A percentile compares a stretch with the other conserved stretches of the same genome.
Evolutionary conservation across 2,888 invertebrate species (phyloP).

Genomic region (Conus canariensis): DNA sequence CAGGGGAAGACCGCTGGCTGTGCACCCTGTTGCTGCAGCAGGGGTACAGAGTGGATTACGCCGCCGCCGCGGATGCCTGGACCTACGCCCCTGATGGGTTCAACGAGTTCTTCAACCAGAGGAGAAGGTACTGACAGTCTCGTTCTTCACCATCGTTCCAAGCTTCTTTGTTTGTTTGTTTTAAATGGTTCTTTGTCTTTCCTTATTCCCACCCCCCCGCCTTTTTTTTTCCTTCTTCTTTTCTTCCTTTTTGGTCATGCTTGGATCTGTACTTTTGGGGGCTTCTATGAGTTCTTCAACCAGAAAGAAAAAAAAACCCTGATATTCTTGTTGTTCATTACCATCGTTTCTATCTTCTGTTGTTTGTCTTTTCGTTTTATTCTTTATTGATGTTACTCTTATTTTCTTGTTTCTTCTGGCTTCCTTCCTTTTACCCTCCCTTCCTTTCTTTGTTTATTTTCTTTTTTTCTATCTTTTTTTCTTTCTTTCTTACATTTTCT

Average conservation of each 20-base stretch:
- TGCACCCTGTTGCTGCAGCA: constrained; percentile 72
- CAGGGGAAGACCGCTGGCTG: constrained; percentile 76
- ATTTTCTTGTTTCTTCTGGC: too few relatives aligned
- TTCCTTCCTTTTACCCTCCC: too few relatives aligned
- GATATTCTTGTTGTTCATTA: too few relatives aligned
- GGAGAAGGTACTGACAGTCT: constrained; percentile 48
- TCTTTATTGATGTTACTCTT: too few relatives aligned
- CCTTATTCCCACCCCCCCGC: neutral
- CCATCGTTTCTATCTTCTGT: too few relatives aligned
- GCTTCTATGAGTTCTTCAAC: too few relatives aligned
- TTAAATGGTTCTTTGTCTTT: neutral
- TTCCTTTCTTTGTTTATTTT: too few relatives aligned
- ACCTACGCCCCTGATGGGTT: constrained; percentile 72
- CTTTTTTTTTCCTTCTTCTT: neutral
- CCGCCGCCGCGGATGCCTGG: constrained; percentile 71
- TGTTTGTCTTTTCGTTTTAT: too few relatives aligned
- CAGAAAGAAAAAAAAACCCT: too few relatives aligned
- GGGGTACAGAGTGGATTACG: constrained; percentile 73
- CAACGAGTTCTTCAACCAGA: constrained; percentile 72
- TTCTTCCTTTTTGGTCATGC: neutral
- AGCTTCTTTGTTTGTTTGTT: too few relatives aligned
- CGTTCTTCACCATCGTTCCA: neutral
- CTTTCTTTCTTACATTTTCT: too few relatives aligned
- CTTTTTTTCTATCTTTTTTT: too few relatives aligned
- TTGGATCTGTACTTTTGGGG: neutral